Evolutionary conservation across 2,888 invertebrate genomes (phyloP), one percentile per base, ranked within the genome.

Genomic region (Archips xylosteana): DNA sequence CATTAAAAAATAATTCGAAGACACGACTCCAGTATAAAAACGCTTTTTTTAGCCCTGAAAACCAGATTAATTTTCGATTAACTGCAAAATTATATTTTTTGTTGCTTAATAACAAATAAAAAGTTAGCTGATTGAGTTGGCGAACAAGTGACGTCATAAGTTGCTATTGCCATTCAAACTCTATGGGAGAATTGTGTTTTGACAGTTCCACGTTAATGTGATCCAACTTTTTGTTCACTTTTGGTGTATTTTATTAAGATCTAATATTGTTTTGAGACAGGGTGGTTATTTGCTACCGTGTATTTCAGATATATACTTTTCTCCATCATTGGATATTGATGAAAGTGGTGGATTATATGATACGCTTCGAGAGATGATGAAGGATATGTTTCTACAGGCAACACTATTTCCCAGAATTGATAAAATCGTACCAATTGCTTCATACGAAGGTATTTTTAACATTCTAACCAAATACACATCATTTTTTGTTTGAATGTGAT

Each of bases 321-420:
- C 95, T 36, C 98, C 98, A 0, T 96, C 97, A 0, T 90, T 98
- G 81, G 96, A 97, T 75, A 82, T 95, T 66, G 96, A 96, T 36
- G 95, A 96, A 80, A 85, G 95, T 0, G 95, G 95, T 57, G 97
- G 97, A 8, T 96, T 98, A 76, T 95, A 96, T 59, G 94, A 94
- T 69, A 95, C 96, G 39, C 91, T 98, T 36, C 96, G 96, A 79
- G 95, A 95, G 15, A 95, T 98, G 80, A 93, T 98, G 80, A 96
- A 97, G 67, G 97, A 98, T 80, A 96, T 98, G 83, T 96, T 96
- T 84, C 94, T 96, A 64, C 97, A 98, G 95, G 95, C 96, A 12
- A 95, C 96, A 8, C 89, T 97, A 64, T 95, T 98, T 80, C 95
- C 95, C 0, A 95, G 97, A 69, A 95, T 97, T 13, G 95, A 95